Conservation (phyloP, 2,888 invertebrate genomes). For the Amiota minor region DNA sequence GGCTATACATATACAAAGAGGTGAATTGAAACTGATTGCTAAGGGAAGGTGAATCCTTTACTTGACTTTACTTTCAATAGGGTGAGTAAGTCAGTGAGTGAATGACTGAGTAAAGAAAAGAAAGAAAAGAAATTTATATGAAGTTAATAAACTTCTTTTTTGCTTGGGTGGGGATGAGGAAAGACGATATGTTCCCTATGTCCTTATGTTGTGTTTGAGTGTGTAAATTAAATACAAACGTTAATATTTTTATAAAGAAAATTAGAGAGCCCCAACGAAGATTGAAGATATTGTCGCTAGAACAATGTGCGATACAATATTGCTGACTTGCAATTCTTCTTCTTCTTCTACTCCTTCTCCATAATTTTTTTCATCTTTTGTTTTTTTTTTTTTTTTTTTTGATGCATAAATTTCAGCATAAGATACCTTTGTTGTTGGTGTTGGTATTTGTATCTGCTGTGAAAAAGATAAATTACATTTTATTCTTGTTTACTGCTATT, state of each 20-base stretch:
- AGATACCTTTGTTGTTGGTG: neutral
- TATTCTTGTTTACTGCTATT: slow-evolving; percentile 6
- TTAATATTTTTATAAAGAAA: too few species aligned
- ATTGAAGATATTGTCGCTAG: too few species aligned
- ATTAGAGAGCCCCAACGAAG: too few species aligned
- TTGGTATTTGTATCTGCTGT: neutral
- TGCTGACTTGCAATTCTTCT: neutral
- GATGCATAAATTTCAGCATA: neutral
- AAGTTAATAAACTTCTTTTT: slow-evolving; percentile 17
- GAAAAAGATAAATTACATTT: slow-evolving; percentile 28
- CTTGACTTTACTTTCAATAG: too few species aligned
- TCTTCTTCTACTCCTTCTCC: neutral
- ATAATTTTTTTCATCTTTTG: neutral
- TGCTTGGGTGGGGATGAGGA: neutral
- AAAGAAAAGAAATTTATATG: slow-evolving; percentile 7
- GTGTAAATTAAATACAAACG: neutral
- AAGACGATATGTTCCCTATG: neutral
- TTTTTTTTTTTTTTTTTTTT: neutral
- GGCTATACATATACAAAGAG: neutral
- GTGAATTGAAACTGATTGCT: neutral
- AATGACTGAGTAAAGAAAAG: neutral
- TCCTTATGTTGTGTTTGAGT: neutral
- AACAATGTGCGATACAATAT: too few species aligned
- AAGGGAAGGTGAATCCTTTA: too few species aligned
- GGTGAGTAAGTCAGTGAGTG: neutral